A percentile compares a stretch with the other conserved stretches of the same genome.
These are phyloP conservation scores for Schizothorax lantsangensis DNA, from an alignment of 2,797 vertebrate species.

Conservation along the genomic window DNA sequence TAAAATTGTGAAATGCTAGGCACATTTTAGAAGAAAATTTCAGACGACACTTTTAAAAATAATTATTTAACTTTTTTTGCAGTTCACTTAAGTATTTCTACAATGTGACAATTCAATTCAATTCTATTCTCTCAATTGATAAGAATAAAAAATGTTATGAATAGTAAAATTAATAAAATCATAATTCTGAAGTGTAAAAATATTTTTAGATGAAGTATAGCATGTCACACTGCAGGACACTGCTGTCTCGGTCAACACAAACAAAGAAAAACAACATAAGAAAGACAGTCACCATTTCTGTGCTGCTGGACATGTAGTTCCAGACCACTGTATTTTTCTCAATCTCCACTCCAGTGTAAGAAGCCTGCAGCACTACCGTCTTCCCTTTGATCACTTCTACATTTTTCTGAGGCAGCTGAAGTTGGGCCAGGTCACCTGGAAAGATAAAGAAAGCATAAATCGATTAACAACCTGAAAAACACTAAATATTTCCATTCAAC, in stretches of 20 bases:
- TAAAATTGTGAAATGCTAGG: too few species aligned
- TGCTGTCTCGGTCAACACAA: neutral
- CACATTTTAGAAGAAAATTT: too few species aligned
- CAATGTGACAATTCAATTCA: neutral
- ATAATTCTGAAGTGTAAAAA: neutral
- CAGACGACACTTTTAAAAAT: neutral
- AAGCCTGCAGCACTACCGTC: constrained; percentile 75
- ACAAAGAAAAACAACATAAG: neutral
- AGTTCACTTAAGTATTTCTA: neutral
- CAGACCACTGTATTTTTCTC: constrained; percentile 69
- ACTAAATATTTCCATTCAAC: neutral
- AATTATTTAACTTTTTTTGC: neutral
- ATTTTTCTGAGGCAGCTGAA: constrained; percentile 65
- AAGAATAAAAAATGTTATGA: neutral
- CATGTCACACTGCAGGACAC: neutral
- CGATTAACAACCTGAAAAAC: neutral
- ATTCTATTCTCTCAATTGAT: neutral
- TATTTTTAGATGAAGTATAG: neutral
- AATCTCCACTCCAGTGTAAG: constrained; percentile 68
- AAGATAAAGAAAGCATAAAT: constrained; percentile 11
- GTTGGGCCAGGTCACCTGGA: constrained; percentile 69
- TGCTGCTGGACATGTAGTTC: constrained; percentile 64
- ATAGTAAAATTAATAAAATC: neutral
- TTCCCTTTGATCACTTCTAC: constrained; percentile 80
- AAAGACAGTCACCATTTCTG: constrained; percentile 66